phyloP scores from a whole-genome alignment of 2,113 vertebrate species.

The Propithecus coquereli region DNA sequence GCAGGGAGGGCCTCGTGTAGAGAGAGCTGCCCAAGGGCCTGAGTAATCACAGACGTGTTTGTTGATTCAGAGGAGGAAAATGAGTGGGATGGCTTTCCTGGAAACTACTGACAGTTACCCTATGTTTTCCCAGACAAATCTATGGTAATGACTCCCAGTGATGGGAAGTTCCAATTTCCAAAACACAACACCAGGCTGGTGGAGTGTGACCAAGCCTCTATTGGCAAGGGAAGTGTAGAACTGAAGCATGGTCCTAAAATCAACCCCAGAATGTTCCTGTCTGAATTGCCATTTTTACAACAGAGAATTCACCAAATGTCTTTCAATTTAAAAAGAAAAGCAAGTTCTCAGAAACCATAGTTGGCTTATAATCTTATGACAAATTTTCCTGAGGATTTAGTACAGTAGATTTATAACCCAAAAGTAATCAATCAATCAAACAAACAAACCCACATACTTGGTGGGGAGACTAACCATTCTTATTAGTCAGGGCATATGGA shows the following conservation, averaged over 20 bases:
- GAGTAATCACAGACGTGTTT: neutral
- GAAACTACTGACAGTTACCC: neutral
- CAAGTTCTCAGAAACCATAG: neutral
- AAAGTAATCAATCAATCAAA: neutral
- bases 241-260: constrained; percentile 1
- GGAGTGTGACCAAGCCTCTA: neutral
- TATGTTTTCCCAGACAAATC: constrained; percentile 19
- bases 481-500: neutral
- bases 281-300: constrained; percentile 7
- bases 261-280: neutral
- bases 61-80: constrained; percentile 20
- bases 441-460: neutral
- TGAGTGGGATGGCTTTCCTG: neutral
- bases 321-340: constrained; percentile 44
- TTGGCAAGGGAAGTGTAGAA: constrained; percentile 18
- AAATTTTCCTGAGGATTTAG: constrained; percentile 18
- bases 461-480: neutral
- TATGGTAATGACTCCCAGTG: constrained; percentile 1
- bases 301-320: constrained; percentile 33
- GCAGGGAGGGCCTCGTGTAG: neutral
- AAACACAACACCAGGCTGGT: neutral
- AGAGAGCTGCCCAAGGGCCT: neutral
- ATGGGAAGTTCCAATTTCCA: constrained; percentile 33
- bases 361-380: neutral
- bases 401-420: neutral